Evolutionary conservation across 2,797 vertebrate genomes (phyloP), one percentile per base, ranked within the genome.

Genomic region (Sebastes oblongus): DNA sequence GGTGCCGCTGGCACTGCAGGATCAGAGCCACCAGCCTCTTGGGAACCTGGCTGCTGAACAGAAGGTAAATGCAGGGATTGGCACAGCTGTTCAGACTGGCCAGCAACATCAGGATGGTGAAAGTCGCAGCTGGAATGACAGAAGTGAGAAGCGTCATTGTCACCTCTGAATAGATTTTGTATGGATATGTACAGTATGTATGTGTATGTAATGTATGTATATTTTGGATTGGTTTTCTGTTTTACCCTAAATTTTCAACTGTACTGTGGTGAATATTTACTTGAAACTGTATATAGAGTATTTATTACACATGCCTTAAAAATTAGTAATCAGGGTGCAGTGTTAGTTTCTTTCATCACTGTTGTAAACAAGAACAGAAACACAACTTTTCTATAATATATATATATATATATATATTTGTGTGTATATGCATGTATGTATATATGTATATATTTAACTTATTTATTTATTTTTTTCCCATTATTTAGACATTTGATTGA

Each of bases 251-350:
- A 92, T 90, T 75, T 90, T 90, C 78, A 91, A 50, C 76, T 91
- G 86, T 93, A 93, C 88, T 94, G 95, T 96, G 93, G 93, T 94
- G 87, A 93, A 94, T 93, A 91, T 92, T 90, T 94, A 95, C 96
- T 97, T 97, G 96, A 98, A 97, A 94, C 67, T 97, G 96, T 97
- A 97, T 97, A 97, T 97, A 98, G 91, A 91, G 91, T 97, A 97
- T 97, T 98, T 97, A 97, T 98, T 97, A 95, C 94, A 91, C 64
- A 77, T 85, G 66, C 66, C 75, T 81, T 75, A 55, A 46, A 84
- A 79, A 70, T 74, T 30, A 64, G 56, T 89, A 55, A 88, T 59
- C 78, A 77, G 22, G 39, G 9, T 81, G 30, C 14, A 36, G 9
- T n/a, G 3, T 36, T 52, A 22, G 16, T 68, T 71, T 65, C 5